These are phyloP conservation scores for Hololepta plana DNA, from an alignment of 2,888 invertebrate genomes.

Conservation along the genomic window DNA sequence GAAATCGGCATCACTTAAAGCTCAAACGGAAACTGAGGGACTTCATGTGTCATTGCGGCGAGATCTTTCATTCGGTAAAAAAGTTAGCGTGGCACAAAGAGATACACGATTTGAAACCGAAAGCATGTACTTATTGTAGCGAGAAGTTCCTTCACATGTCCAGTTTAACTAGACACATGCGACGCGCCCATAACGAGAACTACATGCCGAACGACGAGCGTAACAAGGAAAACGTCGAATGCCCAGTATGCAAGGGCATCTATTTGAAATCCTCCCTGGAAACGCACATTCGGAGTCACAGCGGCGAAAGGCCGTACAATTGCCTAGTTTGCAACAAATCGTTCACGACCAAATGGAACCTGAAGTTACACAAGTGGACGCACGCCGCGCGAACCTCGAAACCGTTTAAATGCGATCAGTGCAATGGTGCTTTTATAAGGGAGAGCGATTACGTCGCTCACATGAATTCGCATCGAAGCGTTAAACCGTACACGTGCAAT, in stretches of 20 bases:
- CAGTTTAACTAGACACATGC: conserved; percentile 67
- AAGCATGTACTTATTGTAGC: conserved; percentile 68
- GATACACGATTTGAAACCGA: conserved; percentile 65
- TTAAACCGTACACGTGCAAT: conserved; percentile 74
- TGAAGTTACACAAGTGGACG: conserved; percentile 78
- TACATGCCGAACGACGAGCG: conserved; percentile 45
- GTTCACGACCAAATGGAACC: conserved; percentile 80
- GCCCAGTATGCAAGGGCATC: conserved; percentile 60
- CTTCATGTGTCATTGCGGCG: conserved; percentile 42
- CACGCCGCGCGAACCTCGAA: conserved; percentile 69
- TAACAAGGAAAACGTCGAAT: conserved; percentile 49
- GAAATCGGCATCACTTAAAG: conserved; percentile 58
- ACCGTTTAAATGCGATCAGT: conserved; percentile 68
- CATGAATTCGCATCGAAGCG: conserved; percentile 70
- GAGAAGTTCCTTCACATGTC: conserved; percentile 76
- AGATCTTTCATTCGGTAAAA: conserved; percentile 65
- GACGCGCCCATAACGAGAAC: conserved; percentile 59
- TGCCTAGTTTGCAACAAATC: conserved; percentile 72
- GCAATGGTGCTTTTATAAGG: conserved; percentile 70
- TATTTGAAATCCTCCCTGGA: conserved; percentile 65
- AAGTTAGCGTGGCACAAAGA: conserved; percentile 76
- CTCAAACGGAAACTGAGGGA: conserved; percentile 40
- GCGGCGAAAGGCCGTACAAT: conserved; percentile 54
- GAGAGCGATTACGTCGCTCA: conserved; percentile 66
- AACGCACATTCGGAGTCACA: conserved; percentile 63